A percentile compares a stretch with the other conserved stretches of the same genome.
Conservation (phyloP, 2,888 invertebrate species). For the Brachypalpus laphriformis region DNA sequence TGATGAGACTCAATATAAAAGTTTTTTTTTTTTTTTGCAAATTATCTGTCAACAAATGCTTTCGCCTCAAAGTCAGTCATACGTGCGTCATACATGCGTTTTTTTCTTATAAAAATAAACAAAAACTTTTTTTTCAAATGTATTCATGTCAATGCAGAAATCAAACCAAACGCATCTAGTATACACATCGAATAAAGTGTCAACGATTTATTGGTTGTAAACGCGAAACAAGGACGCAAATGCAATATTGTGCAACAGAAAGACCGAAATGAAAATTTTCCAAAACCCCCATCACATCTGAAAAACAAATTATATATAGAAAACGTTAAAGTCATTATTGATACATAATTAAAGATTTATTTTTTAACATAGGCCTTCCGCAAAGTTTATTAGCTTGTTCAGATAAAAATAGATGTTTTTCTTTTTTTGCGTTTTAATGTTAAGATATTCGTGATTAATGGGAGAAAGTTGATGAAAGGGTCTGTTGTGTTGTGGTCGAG, state of each 20-base stretch:
- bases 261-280: not conserved
- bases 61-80: constrained; percentile 8
- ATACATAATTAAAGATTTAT: not conserved
- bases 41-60: constrained; percentile 24
- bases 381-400: constrained; percentile 12
- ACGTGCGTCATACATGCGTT: not conserved
- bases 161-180: no score
- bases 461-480: constrained; percentile 25
- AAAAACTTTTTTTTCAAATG: not conserved
- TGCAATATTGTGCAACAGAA: not conserved
- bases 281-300: not conserved
- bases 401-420: not conserved
- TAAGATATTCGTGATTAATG: constrained; percentile 7
- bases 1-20: constrained; percentile 34
- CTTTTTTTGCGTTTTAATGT: not conserved
- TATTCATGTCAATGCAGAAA: not conserved
- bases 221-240: constrained; percentile 2
- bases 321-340: no score
- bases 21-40: constrained; percentile 21
- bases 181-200: not conserved
- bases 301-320: no score
- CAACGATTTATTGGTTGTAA: not conserved
- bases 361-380: not conserved
- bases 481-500: not conserved
- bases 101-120: not conserved